A percentile compares a stretch with the other conserved stretches of the same genome.
Evolutionary conservation across 2,888 invertebrate genomes (phyloP).

Genomic region (Campopleginae sp.): DNA sequence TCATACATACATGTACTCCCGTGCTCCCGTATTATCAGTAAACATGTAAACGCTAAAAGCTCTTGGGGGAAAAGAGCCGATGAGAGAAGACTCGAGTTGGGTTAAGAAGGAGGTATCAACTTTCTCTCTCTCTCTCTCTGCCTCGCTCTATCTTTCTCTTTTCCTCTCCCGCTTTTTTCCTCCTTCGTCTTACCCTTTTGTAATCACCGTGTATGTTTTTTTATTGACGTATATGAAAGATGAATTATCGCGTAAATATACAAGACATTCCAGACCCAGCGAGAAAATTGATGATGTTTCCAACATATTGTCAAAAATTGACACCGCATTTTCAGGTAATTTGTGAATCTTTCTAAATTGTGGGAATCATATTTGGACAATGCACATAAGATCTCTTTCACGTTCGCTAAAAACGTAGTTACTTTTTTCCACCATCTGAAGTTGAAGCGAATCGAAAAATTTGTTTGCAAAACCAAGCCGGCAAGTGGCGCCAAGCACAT

Average conservation of each 20-base stretch:
- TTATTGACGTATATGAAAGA: constrained; percentile 68
- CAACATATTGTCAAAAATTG: background rate
- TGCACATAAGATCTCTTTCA: too few species aligned
- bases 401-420: too few species aligned
- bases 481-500: too few species aligned
- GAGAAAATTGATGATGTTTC: background rate
- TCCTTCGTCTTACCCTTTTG: background rate
- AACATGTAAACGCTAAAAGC: constrained; percentile 41
- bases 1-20: background rate
- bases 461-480: too few species aligned
- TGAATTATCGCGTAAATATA: constrained; percentile 59
- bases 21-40: constrained; percentile 6
- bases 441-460: too few species aligned
- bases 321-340: background rate
- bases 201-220: constrained; percentile 39
- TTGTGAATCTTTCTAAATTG: background rate
- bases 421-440: too few species aligned
- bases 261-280: constrained; percentile 14
- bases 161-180: background rate
- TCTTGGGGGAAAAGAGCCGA: constrained; percentile 60
- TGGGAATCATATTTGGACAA: too few species aligned
- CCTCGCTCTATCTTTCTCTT: background rate
- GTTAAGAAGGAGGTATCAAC: constrained; percentile 37
- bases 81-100: constrained; percentile 50
- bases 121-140: constrained; percentile 7